Conservation (phyloP, 2,113 vertebrate species). For the Syngnathus scovelli region DNA sequence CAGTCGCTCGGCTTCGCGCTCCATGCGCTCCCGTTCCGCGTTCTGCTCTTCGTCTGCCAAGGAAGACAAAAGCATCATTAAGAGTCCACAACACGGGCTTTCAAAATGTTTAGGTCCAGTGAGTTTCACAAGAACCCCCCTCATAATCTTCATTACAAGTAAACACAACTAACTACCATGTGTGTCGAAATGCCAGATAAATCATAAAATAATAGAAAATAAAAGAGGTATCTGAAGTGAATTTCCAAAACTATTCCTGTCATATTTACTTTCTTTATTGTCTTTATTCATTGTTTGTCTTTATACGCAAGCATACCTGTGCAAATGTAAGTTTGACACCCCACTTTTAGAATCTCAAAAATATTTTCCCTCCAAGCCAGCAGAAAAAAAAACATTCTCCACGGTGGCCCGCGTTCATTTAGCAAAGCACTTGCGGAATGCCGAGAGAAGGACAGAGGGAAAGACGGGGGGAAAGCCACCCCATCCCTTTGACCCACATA, state of each 20-base stretch:
- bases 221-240: neutral
- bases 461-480: constrained; percentile 40
- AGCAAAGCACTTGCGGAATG: constrained; percentile 63
- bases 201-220: neutral
- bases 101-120: too few species aligned
- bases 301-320: neutral
- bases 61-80: neutral
- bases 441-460: constrained; percentile 45
- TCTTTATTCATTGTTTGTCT: neutral
- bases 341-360: constrained; percentile 1
- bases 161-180: too few species aligned
- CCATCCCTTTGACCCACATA: constrained; percentile 71
- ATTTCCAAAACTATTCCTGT: too few species aligned
- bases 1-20: constrained; percentile 80
- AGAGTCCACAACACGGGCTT: neutral
- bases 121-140: too few species aligned
- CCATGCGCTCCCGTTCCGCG: constrained; percentile 82
- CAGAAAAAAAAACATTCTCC: constrained; percentile 11
- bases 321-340: neutral
- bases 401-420: constrained; percentile 57
- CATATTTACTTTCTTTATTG: too few species aligned
- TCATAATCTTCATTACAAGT: too few species aligned
- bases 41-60: constrained; percentile 85
- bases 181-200: too few species aligned
- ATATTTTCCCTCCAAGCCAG: neutral